A percentile compares a stretch with the other conserved stretches of the same genome.
phyloP scores from a whole-genome alignment of 2,888 invertebrate species.

The Drosophila picticornis region DNA sequence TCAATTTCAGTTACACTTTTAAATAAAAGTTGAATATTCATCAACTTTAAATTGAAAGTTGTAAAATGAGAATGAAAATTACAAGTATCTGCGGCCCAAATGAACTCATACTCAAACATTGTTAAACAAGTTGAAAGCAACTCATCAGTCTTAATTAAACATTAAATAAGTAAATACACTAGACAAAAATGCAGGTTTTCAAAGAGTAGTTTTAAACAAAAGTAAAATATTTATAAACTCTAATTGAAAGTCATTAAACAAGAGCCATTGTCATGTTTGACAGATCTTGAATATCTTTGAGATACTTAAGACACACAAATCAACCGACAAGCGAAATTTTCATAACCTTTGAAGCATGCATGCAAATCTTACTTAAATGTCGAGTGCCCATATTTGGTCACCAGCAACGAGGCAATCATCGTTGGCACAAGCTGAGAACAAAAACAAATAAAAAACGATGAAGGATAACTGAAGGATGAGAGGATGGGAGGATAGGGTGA shows the following conservation, averaged over 20 bases:
- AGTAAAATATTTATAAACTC: too few relatives aligned
- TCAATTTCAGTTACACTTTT: background rate
- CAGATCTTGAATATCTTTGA: background rate
- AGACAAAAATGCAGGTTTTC: background rate
- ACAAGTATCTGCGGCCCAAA: background rate
- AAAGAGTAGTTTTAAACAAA: background rate
- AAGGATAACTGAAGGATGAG: background rate
- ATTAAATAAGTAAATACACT: background rate
- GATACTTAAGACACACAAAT: background rate
- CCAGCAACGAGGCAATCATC: slow-evolving; percentile 34
- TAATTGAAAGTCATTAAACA: background rate
- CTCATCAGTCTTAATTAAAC: background rate
- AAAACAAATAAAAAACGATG: slow-evolving; percentile 17
- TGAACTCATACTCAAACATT: background rate
- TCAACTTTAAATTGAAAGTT: background rate
- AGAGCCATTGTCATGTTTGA: background rate
- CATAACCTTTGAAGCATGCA: slow-evolving; percentile 15
- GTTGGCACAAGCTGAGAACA: slow-evolving; percentile 17
- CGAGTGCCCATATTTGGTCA: slow-evolving; percentile 8
- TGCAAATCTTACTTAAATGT: background rate
- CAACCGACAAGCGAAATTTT: slow-evolving; percentile 29
- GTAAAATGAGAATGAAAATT: background rate
- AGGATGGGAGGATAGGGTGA: background rate
- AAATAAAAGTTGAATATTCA: background rate
- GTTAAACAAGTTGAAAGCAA: background rate